These are phyloP conservation scores for Pitangus sulphuratus DNA, from an alignment of 2,797 vertebrate genomes.

Conservation along the genomic window DNA sequence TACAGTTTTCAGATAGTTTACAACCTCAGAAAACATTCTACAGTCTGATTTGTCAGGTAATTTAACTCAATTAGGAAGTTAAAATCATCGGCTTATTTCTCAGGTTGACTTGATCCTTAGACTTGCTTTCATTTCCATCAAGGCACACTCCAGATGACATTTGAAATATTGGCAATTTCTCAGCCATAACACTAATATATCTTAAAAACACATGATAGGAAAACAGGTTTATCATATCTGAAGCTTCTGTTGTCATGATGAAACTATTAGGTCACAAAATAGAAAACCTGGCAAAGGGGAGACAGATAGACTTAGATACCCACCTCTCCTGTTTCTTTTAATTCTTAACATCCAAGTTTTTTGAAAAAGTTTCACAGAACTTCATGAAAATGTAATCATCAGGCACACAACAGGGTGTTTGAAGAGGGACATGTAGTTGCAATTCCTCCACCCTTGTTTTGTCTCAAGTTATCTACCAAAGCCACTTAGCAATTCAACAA, in stretches of 20 bases:
- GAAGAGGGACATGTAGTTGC: neutral
- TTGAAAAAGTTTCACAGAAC: neutral
- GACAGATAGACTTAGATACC: neutral
- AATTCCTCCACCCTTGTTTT: neutral
- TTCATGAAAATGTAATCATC: neutral
- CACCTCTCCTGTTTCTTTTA: neutral
- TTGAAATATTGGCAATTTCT: neutral
- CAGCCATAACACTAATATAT: neutral
- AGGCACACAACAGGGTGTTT: neutral
- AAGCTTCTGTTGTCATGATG: neutral
- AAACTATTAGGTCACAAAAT: conserved; percentile 25
- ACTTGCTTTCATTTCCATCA: conserved; percentile 27
- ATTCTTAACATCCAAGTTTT: neutral
- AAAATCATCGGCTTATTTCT: conserved; percentile 34
- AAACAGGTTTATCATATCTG: neutral
- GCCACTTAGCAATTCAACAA: neutral
- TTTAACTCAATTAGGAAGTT: neutral
- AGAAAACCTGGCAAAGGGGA: conserved; percentile 7
- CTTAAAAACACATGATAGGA: neutral
- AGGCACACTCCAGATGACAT: neutral
- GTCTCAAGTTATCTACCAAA: neutral
- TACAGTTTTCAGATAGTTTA: neutral
- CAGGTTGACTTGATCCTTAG: conserved; percentile 37
- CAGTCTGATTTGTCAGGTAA: neutral
- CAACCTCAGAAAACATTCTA: neutral